phyloP scores from a whole-genome alignment of 2,888 invertebrate species.

The Notodonta dromedarius region DNA sequence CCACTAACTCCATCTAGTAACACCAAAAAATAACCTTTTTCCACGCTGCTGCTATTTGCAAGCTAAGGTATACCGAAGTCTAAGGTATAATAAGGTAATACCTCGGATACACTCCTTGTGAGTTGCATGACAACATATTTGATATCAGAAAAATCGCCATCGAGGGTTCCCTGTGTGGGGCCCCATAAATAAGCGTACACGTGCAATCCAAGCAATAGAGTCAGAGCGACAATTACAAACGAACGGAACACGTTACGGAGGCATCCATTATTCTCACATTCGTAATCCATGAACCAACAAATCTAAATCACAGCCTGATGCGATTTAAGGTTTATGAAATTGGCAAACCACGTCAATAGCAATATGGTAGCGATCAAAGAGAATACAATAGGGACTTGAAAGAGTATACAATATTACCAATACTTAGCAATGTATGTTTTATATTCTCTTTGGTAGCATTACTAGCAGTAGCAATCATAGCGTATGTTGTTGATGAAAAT shows the following conservation, averaged over 20 bases:
- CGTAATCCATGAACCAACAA: slow-evolving; percentile 50
- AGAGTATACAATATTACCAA: too few relatives aligned
- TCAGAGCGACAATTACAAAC: slow-evolving; percentile 65
- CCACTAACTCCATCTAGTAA: slow-evolving; percentile 16
- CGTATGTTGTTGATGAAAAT: too few relatives aligned
- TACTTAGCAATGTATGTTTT: too few relatives aligned
- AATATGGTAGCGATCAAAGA: neutral
- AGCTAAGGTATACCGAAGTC: too few relatives aligned
- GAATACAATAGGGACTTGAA: neutral
- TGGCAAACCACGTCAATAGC: neutral
- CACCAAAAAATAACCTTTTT: neutral
- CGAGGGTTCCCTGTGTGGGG: slow-evolving; percentile 50
- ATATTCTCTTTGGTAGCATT: too few relatives aligned
- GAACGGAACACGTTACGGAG: slow-evolving; percentile 56
- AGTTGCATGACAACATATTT: slow-evolving; percentile 73
- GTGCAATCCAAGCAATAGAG: slow-evolving; percentile 66
- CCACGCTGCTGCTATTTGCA: too few relatives aligned
- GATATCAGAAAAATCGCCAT: slow-evolving; percentile 65
- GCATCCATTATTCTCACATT: slow-evolving; percentile 43
- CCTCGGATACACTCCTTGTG: slow-evolving; percentile 67
- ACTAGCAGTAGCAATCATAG: too few relatives aligned
- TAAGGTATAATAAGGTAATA: slow-evolving; percentile 19
- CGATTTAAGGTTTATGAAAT: too few relatives aligned
- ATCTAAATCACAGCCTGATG: neutral
- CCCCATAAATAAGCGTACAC: slow-evolving; percentile 64